Evolutionary conservation across 1,140 invertebrate species (phyloP).

Genomic region (Bombyx mori): ASM3026992v2 NC_085111.1:10132501-10133000

Average conservation of each 20-base stretch:
- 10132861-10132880: conserved; percentile 24
- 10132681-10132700: no score
- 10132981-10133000: conserved; percentile 1
- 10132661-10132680: no score
- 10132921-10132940: conserved; percentile 4
- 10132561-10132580: no score
- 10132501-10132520: no score
- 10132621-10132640: not conserved
- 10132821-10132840: conserved; percentile 1
- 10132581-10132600: no score
- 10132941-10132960: conserved; percentile 13
- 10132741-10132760: conserved; percentile 37
- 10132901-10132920: conserved; percentile 13
- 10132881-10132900: conserved; percentile 20
- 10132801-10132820: conserved; percentile 8
- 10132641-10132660: no score
- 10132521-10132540: no score
- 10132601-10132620: not conserved
- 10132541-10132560: no score
- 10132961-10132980: not conserved
- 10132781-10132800: conserved; percentile 15
- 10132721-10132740: conserved; percentile 15
- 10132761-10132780: conserved; percentile 34
- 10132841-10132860: conserved; percentile 6
- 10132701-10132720: no score